Evolutionary conservation across 2,888 invertebrate genomes (phyloP), one percentile per base, ranked within the genome.

Genomic region (Eupelmus urozonus): DNA sequence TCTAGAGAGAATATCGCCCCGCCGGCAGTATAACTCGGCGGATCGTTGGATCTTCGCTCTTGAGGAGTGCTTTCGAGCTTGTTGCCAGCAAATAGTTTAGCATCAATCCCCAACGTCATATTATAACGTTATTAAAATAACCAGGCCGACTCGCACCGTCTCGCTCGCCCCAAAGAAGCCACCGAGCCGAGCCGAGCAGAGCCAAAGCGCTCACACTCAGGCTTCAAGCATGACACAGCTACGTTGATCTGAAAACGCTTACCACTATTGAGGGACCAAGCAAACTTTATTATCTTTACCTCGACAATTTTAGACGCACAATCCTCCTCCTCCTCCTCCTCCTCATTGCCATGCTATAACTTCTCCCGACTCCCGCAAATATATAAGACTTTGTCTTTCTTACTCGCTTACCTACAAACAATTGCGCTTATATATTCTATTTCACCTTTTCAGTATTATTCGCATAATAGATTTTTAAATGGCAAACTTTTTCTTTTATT

Each of bases 61-160:
- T n/a, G 81, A 81, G 82, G 62, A 42, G 63, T 80, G 83, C 85
- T 87, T 85, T 85, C 83, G 86, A 83, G 85, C 84, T 83, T 85
- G 84, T 84, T 88, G 89, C 89, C 89, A 88, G 86, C 88, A 85
- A 89, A 89, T 89, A 89, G 88, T 89, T 88, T 84, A 88, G 86
- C 89, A 88, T 89, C 89, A 89, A 89, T 89, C 87, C 87, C 87
- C 87, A 85, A 88, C 87, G 89, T 89, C 89, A 89, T 89, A 89
- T 89, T 89, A 89, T 88, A 89, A 88, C 88, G 88, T 89, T 89
- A 89, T 88, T 88, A 88, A 88, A 88, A 88, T 89, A 89, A 89
- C 88, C 85, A 85, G 85, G 82, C 83, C 79, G 78, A 82, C 81
- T 84, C 83, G 82, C 82, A 0, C 59, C 13, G 59, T 45, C 57